Evolutionary conservation across 2,113 vertebrate species (phyloP), one percentile per base, ranked within the genome.

Genomic region (Megalops atlanticus): DNA sequence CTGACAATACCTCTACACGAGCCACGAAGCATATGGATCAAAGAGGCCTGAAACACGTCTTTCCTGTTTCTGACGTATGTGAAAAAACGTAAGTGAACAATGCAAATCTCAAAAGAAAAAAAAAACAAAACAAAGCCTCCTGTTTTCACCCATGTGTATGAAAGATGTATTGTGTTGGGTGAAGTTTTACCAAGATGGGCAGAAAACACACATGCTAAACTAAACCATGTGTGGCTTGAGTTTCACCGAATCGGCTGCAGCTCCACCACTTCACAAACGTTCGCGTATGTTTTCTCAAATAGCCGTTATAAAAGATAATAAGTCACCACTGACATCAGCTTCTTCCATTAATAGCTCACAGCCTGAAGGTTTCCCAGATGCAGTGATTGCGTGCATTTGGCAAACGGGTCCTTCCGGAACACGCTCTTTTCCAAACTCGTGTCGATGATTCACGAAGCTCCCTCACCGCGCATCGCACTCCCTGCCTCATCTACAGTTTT

Each of bases 11-110:
- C 7, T 77, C 89, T 86, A 91, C 91, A 90, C 86, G 81, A 86
- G 86, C 87, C 85, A 85, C 90, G 91, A 91, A 93, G 84, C 86
- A 82, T 10, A 38, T 35, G 87, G 89, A 92, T 92, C 89, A 93
- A 94, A 93, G 90, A 5, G 54, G 80, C 80, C 3, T 76, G 77
- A 39, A 69, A 85, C 71, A 52, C 16, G 14, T 21, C 47, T 81
- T 36, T 49, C 80, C 54, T 36, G 33, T 45, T 86, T 88, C 45
- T 24, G n/a, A 64, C n/a, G 45, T 40, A 88, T 84, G 81, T 82
- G 82, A 89, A 87, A 87, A 92, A 90, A 91, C 84, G 39, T 77
- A 76, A 68, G 54, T 31, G 38, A 80, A 82, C 74, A 80, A 79
- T 36, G 38, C 72, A 73, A 39, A 58, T 58, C 52, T 45, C n/a